Base-by-base conservation (phyloP, 2,888 invertebrate species). In the Tenthredo scrophulariae region DNA sequence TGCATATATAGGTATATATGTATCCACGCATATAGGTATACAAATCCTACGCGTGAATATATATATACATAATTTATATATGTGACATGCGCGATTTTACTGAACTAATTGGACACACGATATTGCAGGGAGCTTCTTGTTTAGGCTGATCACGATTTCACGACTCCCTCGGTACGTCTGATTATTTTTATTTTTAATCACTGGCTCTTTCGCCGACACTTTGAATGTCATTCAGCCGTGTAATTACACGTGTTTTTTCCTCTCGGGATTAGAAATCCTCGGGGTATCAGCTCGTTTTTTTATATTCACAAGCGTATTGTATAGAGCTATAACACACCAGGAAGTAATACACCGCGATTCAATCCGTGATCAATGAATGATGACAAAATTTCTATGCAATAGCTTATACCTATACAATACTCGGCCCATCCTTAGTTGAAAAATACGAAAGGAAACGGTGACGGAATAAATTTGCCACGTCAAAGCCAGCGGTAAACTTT, bases 41-140 rank as follows among this genome's bases (percentile, higher is more conserved):
- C 15, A 50, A 58, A 22, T 26, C 43, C 37, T 22, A 50, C 58
- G 67, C 10, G 65, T 37, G 46, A 77, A 70, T 79, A 67, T 79
- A 70, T 79, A 67, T 79, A 50, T 79, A n/a, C 40, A 37, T 50
- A 70, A 70, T 70, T 33, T 70, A 43, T 74, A 22, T 74, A 74
- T 74, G 43, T 74, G 72, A 74, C 72, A 43, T n/a, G 40, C 72
- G 43, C 43, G 43, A 74, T 74, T 40, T 74, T 74, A 37, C 22
- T 10, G 5, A 70, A 13, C 72, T 74, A 74, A 74, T 74, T 40
- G 72, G 22, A 43, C 43, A n/a, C 43, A 43, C 43, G 22, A 37
- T 74, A 40, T 74, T 43, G 22, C 43, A 33, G 43, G 72, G 26
- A 43, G 22, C 22, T 74, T 43, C 72, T 43, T 26, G 26, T 74